A percentile compares a stretch with the other conserved stretches of the same genome.
phyloP scores from a whole-genome alignment of 1,140 invertebrate genomes.

The Oryzaephilus surinamensis region DNA sequence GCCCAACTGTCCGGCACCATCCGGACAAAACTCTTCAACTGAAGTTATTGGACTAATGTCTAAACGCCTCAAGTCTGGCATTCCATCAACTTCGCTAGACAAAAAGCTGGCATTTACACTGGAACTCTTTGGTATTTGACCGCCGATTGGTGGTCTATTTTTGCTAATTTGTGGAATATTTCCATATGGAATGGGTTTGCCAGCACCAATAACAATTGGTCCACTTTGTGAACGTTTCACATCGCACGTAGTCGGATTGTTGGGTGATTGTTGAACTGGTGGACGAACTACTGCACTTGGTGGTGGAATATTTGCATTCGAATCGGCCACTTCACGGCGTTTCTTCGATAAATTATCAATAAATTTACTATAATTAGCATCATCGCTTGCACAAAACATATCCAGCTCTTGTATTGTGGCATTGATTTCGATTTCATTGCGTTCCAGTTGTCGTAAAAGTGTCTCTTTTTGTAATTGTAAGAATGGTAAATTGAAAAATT shows the following conservation, averaged over 20 bases:
- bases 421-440: conserved; percentile 74
- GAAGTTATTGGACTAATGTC: conserved; percentile 41
- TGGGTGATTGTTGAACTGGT: conserved; percentile 18
- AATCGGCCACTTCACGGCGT: conserved; percentile 58
- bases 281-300: conserved; percentile 36
- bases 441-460: conserved; percentile 75
- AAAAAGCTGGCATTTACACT: conserved; percentile 29
- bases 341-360: conserved; percentile 62
- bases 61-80: conserved; percentile 26
- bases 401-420: conserved; percentile 78
- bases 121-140: conserved; percentile 23
- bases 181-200: conserved; percentile 27
- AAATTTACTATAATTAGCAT: conserved; percentile 82
- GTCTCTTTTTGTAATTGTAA: conserved; percentile 83
- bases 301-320: conserved; percentile 34
- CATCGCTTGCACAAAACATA: conserved; percentile 72
- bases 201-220: conserved; percentile 35
- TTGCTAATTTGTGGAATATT: conserved; percentile 6
- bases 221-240: conserved; percentile 35
- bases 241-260: conserved; percentile 31
- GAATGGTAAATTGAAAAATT: conserved; percentile 95
- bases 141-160: not conserved
- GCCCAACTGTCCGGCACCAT: conserved; percentile 65
- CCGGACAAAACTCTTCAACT: conserved; percentile 80
- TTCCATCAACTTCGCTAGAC: conserved; percentile 18